A percentile compares a stretch with the other conserved stretches of the same genome.
phyloP scores from a whole-genome alignment of 2,113 vertebrate genomes.

The Pelecanoides urinatrix region DNA sequence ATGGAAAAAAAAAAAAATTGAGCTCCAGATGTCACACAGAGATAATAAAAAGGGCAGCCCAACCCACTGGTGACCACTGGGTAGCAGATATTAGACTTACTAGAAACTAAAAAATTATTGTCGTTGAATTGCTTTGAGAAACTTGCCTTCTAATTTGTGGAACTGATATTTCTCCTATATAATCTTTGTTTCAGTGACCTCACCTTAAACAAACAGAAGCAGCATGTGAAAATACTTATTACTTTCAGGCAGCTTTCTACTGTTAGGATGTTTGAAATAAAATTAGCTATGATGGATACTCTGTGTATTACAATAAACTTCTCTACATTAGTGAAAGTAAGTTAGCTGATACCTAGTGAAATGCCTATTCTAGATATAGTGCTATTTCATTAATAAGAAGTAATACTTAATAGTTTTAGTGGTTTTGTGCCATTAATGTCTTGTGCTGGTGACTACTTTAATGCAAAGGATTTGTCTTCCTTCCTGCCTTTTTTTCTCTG shows the following conservation, averaged over 20 bases:
- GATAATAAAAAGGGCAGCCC: background rate
- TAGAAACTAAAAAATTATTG: background rate
- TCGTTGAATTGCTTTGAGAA: background rate
- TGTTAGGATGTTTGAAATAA: background rate
- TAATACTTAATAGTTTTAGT: background rate
- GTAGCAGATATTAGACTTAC: background rate
- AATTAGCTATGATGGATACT: background rate
- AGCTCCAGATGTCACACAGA: background rate
- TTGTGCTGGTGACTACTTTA: background rate
- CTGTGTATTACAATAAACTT: background rate
- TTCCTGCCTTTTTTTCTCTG: background rate
- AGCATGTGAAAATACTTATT: background rate
- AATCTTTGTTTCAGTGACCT: background rate
- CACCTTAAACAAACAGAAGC: background rate
- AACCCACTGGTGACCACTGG: background rate
- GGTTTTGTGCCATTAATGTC: background rate
- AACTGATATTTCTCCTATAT: background rate
- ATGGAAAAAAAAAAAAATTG: background rate
- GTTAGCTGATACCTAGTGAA: background rate
- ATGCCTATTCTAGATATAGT: background rate
- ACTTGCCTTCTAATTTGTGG: background rate
- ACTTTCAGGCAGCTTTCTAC: background rate
- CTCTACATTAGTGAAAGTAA: background rate
- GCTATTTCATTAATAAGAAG: background rate
- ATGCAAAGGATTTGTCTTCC: background rate